Conservation (phyloP, 1,140 invertebrate genomes). For the Carposina sasakii region DNA sequence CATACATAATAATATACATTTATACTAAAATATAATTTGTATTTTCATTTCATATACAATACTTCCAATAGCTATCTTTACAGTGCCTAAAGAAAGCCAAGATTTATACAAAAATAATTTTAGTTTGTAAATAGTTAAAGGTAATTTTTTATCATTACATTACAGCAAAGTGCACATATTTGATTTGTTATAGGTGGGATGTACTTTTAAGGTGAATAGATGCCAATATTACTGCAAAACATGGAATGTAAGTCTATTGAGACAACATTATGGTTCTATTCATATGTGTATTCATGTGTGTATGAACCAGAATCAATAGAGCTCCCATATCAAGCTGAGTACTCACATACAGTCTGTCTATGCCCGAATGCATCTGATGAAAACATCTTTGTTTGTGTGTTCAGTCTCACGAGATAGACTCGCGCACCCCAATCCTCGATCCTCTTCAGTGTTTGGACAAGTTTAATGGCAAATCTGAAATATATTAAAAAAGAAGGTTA, state of each 20-base stretch:
- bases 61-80: slow-evolving; percentile 60
- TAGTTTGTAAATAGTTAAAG: slow-evolving; percentile 43
- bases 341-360: too few relatives aligned
- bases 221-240: slow-evolving; percentile 54
- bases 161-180: too few relatives aligned
- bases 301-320: too few relatives aligned
- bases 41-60: slow-evolving; percentile 54
- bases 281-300: too few relatives aligned
- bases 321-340: too few relatives aligned
- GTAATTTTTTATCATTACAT: too few relatives aligned
- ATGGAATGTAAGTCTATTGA: too few relatives aligned
- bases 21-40: slow-evolving; percentile 64
- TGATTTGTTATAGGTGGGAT: slow-evolving; percentile 64
- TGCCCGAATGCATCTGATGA: slow-evolving; percentile 30
- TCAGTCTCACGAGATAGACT: slow-evolving; percentile 32
- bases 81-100: slow-evolving; percentile 46
- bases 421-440: slow-evolving; percentile 26
- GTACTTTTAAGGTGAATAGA: slow-evolving; percentile 52
- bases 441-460: slow-evolving; percentile 65
- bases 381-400: slow-evolving; percentile 36
- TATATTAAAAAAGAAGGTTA: slow-evolving; percentile 10
- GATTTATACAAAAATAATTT: slow-evolving; percentile 65
- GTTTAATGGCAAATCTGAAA: slow-evolving; percentile 71
- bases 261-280: too few relatives aligned
- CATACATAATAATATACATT: slow-evolving; percentile 66